Base-by-base conservation (phyloP, 1,140 invertebrate genomes). In the Andrena cerasifolii region DNA sequence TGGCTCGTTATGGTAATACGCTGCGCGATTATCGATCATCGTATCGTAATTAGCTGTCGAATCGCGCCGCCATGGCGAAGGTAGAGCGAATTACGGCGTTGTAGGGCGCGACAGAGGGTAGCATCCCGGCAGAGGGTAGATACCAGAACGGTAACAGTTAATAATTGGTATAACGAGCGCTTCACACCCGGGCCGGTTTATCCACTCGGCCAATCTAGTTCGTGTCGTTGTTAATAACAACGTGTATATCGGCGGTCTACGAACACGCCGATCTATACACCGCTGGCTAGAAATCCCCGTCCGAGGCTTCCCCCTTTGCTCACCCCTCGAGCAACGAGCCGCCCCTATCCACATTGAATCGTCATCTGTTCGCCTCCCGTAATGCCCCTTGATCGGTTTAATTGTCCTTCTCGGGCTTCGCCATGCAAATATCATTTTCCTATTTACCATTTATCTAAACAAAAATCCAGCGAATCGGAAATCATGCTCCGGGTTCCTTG, bases 151-250 rank as follows among this genome's bases (percentile, higher is more conserved):
- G 43, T 67, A 59, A 77, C 80, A 70, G 66, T 67, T 78, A 86
- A 86, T 87, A 90, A 90, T 90, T 87, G 85, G 61, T 83, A 83
- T 91, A 89, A 90, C 87, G 81, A 87, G 75, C 83, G 82, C 89
- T 90, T 91, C 87, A 90, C 88, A 84, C 87, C 86, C 72, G 81
- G 85, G 68, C 83, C 86, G 63, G 53, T 71, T 86, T 89, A 89
- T 90, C 89, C 70, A 72, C 51, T 61, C 54, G 51, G 58, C 58
- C 74, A 75, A 88, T 89, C 86, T 85, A 82, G 62, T 54, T 73
- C 62, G 66, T 73, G 28, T 26, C 40, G 40, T 26, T 36, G 40
- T 79, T 78, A 43, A 67, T 73, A 58, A 36, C 75, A 54, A 66
- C 51, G 59, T 33, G 74, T 61, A 61, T 65, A 61, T 65, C 53